Conservation (phyloP, 2,113 vertebrate species). For the Phylloscopus trochiloides region DNA sequence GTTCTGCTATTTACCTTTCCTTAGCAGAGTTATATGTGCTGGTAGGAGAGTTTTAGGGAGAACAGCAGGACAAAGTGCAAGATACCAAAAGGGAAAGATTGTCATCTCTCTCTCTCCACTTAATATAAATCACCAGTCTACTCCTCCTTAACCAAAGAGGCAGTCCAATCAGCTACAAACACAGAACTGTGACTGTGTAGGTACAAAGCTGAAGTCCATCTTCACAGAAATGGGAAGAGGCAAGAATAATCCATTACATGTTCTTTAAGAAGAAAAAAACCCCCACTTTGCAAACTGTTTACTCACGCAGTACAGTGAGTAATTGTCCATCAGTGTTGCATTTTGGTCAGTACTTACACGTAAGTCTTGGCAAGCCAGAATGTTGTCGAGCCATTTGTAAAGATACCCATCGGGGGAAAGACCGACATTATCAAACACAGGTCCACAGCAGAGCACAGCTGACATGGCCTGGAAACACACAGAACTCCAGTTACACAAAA, state of each 20-base stretch:
- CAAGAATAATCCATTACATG: neutral
- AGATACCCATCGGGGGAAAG: slow-evolving; percentile 97
- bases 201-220: neutral
- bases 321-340: neutral
- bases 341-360: slow-evolving; percentile 77
- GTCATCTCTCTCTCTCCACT: neutral
- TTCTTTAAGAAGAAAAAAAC: neutral
- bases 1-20: neutral
- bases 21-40: neutral
- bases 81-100: neutral
- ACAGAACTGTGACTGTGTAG: neutral
- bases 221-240: neutral
- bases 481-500: neutral
- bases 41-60: neutral
- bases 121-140: neutral
- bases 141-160: neutral
- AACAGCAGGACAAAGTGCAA: neutral
- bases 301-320: neutral
- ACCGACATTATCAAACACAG: slow-evolving; percentile 96
- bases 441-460: slow-evolving; percentile 94
- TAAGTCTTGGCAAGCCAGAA: slow-evolving; percentile 94
- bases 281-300: neutral
- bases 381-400: slow-evolving; percentile 99
- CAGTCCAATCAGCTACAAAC: neutral
- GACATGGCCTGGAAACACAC: slow-evolving; percentile 88